These are phyloP conservation scores for Diorhabda sublineata DNA, from an alignment of 1,140 invertebrate species.

Conservation along the genomic window DNA sequence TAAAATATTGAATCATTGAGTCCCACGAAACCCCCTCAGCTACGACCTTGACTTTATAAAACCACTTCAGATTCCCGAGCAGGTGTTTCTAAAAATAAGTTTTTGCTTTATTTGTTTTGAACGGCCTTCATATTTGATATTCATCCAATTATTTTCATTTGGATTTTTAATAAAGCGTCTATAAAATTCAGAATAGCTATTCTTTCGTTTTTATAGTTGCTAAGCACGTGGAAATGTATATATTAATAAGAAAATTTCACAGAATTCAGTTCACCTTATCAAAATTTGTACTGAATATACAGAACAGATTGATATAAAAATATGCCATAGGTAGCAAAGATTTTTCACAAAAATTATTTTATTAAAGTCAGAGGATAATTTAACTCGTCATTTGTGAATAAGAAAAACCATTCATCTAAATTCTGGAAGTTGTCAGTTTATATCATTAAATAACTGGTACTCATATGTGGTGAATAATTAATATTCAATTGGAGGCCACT, in stretches of 20 bases:
- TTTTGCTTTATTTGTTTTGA: constrained; percentile 22
- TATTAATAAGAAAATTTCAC: neutral
- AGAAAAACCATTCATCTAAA: no score
- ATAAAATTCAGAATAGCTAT: constrained; percentile 11
- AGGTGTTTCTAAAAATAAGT: constrained; percentile 20
- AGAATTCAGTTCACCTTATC: no score
- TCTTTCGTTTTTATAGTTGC: constrained; percentile 2
- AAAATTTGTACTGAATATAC: no score
- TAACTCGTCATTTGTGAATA: no score
- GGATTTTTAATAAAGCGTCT: constrained; percentile 15
- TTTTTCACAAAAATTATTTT: no score
- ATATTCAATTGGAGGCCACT: no score
- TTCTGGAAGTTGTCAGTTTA: no score
- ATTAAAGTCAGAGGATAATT: no score
- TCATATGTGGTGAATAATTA: no score
- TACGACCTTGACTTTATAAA: constrained; percentile 15
- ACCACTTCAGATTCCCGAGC: constrained; percentile 21
- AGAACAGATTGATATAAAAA: no score
- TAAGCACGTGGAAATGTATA: neutral
- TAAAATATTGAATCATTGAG: neutral
- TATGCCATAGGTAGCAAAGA: no score
- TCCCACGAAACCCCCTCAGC: neutral
- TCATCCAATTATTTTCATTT: constrained; percentile 24
- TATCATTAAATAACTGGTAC: no score
- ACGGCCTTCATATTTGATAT: constrained; percentile 21